A percentile compares a stretch with the other conserved stretches of the same genome.
These are phyloP conservation scores for Poeciliopsis presidionis DNA, from an alignment of 2,797 vertebrate genomes.

Conservation along the genomic window DNA sequence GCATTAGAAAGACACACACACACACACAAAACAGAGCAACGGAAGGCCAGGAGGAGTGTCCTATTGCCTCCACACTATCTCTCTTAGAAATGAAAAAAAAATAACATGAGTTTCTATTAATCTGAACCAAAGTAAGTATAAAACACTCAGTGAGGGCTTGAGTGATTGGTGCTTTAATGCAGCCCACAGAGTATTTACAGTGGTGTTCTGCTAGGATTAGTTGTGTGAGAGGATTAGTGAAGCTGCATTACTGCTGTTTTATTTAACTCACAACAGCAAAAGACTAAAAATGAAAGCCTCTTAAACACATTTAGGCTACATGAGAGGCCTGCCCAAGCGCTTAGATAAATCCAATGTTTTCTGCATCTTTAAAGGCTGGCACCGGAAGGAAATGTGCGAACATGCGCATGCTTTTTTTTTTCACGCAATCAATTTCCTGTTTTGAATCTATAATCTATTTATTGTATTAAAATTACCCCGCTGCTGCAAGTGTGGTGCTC, in stretches of 20 bases:
- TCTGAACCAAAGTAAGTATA: constrained; percentile 72
- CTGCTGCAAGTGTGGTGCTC: constrained; percentile 66
- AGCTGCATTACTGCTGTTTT: constrained; percentile 82
- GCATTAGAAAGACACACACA: constrained; percentile 8
- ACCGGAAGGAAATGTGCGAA: constrained; percentile 17
- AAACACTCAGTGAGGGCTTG: constrained; percentile 70
- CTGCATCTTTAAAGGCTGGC: constrained; percentile 41
- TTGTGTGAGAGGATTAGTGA: constrained; percentile 81
- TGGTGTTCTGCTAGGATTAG: constrained; percentile 80
- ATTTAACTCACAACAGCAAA: constrained; percentile 82
- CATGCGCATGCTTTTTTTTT: constrained; percentile 8
- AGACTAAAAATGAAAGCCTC: constrained; percentile 79
- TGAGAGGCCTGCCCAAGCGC: constrained; percentile 61
- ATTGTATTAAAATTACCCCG: constrained; percentile 74
- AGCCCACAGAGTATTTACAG: constrained; percentile 80
- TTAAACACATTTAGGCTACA: constrained; percentile 78
- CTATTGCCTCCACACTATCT: constrained; percentile 44
- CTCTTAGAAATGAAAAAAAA: constrained; percentile 40
- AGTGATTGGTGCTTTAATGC: constrained; percentile 77
- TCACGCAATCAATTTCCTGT: constrained; percentile 41
- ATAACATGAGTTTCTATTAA: constrained; percentile 64
- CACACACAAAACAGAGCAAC: constrained; percentile 21
- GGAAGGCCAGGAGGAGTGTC: constrained; percentile 25
- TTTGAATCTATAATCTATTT: constrained; percentile 76
- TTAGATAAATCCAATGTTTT: constrained; percentile 60